Conservation (phyloP, 1,140 invertebrate genomes). For the Lordiphosa collinella region DNA sequence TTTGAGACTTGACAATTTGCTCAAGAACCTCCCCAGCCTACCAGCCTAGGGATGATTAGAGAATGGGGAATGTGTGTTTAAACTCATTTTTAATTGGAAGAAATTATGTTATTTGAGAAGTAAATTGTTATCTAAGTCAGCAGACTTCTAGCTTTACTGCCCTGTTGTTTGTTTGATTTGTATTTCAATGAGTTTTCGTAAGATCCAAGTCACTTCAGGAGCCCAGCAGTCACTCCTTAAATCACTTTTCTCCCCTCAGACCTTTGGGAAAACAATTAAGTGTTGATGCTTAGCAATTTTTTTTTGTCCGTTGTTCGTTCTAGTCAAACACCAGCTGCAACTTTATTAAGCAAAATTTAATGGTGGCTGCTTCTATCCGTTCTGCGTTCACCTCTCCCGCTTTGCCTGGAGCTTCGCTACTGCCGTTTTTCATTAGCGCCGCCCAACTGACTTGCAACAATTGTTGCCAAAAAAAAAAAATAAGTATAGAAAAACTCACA, state of each 20-base stretch:
- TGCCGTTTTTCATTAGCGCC: slow-evolving; percentile 71
- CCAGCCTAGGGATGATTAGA: slow-evolving; percentile 18
- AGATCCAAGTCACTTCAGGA: slow-evolving; percentile 23
- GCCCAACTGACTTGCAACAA: slow-evolving; percentile 74
- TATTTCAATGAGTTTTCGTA: not conserved
- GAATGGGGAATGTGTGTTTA: no score
- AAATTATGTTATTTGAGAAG: no score
- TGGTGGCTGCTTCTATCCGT: slow-evolving; percentile 29
- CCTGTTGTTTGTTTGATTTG: no score
- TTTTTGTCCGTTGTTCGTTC: slow-evolving; percentile 19
- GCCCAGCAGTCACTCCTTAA: slow-evolving; percentile 22
- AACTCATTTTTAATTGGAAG: no score
- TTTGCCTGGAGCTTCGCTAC: slow-evolving; percentile 10
- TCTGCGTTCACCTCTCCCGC: not conserved
- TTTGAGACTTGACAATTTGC: slow-evolving; percentile 56
- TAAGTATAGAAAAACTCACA: slow-evolving; percentile 13
- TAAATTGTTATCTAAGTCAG: no score
- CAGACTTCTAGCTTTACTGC: no score
- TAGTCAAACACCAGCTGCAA: slow-evolving; percentile 54
- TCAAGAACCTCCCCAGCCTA: slow-evolving; percentile 12
- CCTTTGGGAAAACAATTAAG: slow-evolving; percentile 63
- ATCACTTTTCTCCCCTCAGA: slow-evolving; percentile 10
- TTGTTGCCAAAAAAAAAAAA: slow-evolving; percentile 49
- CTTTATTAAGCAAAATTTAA: slow-evolving; percentile 78
- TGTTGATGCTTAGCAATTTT: slow-evolving; percentile 71